These are phyloP conservation scores for Archocentrus centrarchus DNA, from an alignment of 2,113 vertebrate genomes.

Conservation along the genomic window DNA sequence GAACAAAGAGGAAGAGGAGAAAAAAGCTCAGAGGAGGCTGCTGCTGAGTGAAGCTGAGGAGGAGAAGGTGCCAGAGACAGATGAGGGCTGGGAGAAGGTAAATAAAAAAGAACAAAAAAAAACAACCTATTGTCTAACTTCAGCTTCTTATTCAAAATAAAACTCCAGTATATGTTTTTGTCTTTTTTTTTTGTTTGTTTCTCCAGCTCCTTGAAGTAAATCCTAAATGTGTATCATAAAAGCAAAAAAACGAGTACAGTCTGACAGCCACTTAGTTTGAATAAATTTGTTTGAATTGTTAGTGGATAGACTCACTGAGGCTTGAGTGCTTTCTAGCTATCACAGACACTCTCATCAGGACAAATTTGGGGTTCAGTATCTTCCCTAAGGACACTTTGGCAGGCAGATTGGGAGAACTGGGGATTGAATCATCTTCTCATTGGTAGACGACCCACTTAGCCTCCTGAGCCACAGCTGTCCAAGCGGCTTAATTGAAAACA, in stretches of 20 bases:
- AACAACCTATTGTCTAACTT: background rate
- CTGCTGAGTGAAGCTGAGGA: conserved; percentile 60
- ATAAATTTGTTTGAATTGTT: background rate
- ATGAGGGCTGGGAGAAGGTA: conserved; percentile 91
- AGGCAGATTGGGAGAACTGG: too few relatives aligned
- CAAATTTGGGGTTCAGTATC: too few relatives aligned
- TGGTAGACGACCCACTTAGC: too few relatives aligned
- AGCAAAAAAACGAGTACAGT: background rate
- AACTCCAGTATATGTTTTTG: background rate
- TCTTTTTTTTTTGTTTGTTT: background rate
- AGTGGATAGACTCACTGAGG: background rate
- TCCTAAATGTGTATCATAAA: background rate
- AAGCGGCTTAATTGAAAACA: too few relatives aligned
- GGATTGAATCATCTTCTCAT: too few relatives aligned
- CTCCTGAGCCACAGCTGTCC: too few relatives aligned
- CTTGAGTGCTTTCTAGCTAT: too few relatives aligned
- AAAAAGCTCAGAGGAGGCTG: conserved; percentile 71
- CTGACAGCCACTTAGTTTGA: background rate
- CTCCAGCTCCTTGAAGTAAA: background rate
- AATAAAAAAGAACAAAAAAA: background rate
- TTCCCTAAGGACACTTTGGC: too few relatives aligned
- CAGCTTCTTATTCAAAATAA: background rate
- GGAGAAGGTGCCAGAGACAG: conserved; percentile 50
- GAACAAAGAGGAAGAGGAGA: conserved; percentile 81
- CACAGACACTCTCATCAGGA: too few relatives aligned